These are phyloP conservation scores for Cylas formicarius DNA, from an alignment of 1,140 invertebrate genomes.

Conservation along the genomic window DNA sequence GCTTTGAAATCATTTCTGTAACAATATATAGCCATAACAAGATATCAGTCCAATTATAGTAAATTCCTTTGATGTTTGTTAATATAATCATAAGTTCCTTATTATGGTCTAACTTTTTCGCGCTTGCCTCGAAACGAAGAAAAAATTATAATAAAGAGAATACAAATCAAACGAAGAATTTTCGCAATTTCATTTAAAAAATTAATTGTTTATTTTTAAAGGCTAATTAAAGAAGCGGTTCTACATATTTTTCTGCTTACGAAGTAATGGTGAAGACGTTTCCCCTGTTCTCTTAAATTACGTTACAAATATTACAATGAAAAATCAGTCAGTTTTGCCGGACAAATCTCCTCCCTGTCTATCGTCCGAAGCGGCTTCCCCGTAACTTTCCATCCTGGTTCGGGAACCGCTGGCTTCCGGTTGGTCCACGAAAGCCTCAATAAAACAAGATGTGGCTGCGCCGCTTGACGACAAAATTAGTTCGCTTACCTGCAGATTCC, in stretches of 20 bases:
- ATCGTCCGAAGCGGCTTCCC: background rate
- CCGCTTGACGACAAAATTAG: background rate
- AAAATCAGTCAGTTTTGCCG: conserved; percentile 28
- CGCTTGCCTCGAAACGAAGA: background rate
- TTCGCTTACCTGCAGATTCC: conserved; percentile 42
- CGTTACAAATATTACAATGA: conserved; percentile 12
- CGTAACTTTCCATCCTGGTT: conserved; percentile 22
- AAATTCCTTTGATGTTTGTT: conserved; percentile 9
- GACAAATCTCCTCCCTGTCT: background rate
- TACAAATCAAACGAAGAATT: background rate
- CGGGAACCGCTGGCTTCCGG: conserved; percentile 23
- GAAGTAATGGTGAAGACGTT: conserved; percentile 7
- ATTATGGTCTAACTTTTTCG: background rate
- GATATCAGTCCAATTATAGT: conserved; percentile 19
- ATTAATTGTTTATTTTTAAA: conserved; percentile 3
- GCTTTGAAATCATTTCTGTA: conserved; percentile 26
- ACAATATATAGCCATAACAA: conserved; percentile 28
- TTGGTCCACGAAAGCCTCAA: conserved; percentile 9
- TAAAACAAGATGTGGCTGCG: background rate
- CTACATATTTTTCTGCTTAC: conserved; percentile 8
- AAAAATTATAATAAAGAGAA: background rate
- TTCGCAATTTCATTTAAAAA: conserved; percentile 5
- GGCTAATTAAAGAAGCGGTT: background rate
- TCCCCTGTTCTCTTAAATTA: conserved; percentile 3
- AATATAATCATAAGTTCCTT: background rate